Percentiles rank a stretch among this genome's conserved stretches.
Evolutionary conservation across 1,140 invertebrate species (phyloP).

Genomic region (Sycophaga agraensis): DNA sequence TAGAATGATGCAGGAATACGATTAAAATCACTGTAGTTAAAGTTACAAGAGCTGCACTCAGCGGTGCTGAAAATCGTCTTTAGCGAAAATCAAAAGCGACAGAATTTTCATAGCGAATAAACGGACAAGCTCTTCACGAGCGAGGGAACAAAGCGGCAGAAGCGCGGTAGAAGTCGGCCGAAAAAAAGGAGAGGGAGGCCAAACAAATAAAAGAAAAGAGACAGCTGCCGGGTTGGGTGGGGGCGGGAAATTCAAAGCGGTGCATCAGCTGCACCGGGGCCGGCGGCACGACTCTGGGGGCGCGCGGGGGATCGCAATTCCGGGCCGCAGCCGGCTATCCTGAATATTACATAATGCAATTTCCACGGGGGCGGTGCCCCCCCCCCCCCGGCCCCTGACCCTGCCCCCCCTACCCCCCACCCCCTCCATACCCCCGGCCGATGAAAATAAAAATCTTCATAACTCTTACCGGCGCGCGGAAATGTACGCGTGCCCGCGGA

Average conservation of each 20-base stretch:
- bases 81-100: too few species aligned
- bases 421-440: constrained; percentile 19
- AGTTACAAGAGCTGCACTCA: too few species aligned
- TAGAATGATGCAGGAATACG: background rate
- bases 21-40: background rate
- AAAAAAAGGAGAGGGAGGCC: background rate
- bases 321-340: constrained; percentile 13
- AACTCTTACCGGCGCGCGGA: constrained; percentile 21
- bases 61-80: too few species aligned
- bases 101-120: too few species aligned
- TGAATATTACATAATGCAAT: constrained; percentile 55
- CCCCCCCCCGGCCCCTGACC: background rate
- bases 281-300: too few species aligned
- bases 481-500: background rate
- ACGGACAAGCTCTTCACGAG: too few species aligned
- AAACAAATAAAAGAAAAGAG: background rate
- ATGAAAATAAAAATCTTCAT: constrained; percentile 39
- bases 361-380: constrained; percentile 40
- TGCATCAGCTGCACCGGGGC: background rate
- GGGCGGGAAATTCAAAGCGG: constrained; percentile 10
- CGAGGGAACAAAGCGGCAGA: too few species aligned
- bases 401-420: background rate
- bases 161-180: too few species aligned
- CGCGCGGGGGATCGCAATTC: constrained; percentile 36
- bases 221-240: background rate